Conservation (phyloP, 2,888 invertebrate genomes). For the Dolichomitus sp. region DNA sequence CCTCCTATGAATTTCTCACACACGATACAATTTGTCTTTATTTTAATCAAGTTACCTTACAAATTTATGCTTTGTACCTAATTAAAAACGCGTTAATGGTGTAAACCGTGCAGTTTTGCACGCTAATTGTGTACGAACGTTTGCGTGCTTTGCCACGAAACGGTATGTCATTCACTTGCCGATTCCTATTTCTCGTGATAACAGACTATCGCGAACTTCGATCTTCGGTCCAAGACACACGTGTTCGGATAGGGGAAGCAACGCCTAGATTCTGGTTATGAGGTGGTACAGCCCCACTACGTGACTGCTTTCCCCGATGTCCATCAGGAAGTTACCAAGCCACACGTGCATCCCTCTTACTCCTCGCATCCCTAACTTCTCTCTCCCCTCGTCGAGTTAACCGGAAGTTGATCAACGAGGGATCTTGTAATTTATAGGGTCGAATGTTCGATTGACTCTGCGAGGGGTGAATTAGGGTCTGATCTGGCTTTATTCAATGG, state of each 20-base stretch:
- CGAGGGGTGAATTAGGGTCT: slow-evolving; percentile 8
- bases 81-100: no score
- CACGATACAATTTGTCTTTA: no score
- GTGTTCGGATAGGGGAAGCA: slow-evolving; percentile 37
- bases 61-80: no score
- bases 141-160: slow-evolving; percentile 14
- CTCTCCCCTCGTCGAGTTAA: slow-evolving; percentile 44
- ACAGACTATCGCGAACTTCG: slow-evolving; percentile 21
- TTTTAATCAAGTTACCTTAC: no score
- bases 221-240: slow-evolving; percentile 24
- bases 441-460: slow-evolving; percentile 49
- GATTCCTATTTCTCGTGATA: slow-evolving; percentile 58
- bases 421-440: slow-evolving; percentile 55
- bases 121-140: not conserved
- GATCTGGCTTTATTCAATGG: not conserved
- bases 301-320: slow-evolving; percentile 53
- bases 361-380: slow-evolving; percentile 25
- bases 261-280: slow-evolving; percentile 44
- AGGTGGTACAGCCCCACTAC: slow-evolving; percentile 40
- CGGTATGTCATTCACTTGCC: not conserved
- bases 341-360: slow-evolving; percentile 46
- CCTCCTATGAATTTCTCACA: no score
- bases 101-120: not conserved
- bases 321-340: slow-evolving; percentile 62
- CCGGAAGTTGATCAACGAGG: slow-evolving; percentile 62